A percentile compares a stretch with the other conserved stretches of the same genome.
These are phyloP conservation scores for Dendrolimus houi DNA, from an alignment of 2,888 invertebrate species.

Conservation along the genomic window DNA sequence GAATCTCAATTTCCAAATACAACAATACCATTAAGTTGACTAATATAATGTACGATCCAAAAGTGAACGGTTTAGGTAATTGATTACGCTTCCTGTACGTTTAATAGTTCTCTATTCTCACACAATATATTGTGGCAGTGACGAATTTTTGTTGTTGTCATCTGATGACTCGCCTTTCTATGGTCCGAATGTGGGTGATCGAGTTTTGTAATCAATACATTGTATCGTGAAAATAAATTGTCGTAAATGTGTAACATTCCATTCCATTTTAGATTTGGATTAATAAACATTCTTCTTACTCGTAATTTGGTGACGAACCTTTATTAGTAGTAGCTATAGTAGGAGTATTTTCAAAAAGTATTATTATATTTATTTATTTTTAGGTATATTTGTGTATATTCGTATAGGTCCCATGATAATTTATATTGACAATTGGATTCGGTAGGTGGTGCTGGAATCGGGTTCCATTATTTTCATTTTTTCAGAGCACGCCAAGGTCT, in stretches of 20 bases:
- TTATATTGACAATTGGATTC: too few species aligned
- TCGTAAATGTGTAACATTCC: background rate
- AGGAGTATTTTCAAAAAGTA: too few species aligned
- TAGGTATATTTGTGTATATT: too few species aligned
- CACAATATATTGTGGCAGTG: conserved; percentile 15
- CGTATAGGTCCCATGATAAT: too few species aligned
- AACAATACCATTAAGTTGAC: conserved; percentile 34
- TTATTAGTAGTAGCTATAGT: background rate
- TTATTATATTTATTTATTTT: too few species aligned
- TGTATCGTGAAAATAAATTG: background rate
- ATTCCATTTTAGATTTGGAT: background rate
- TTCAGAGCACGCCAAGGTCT: too few species aligned
- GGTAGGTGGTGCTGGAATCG: too few species aligned
- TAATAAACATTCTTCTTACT: background rate
- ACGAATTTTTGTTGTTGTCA: background rate
- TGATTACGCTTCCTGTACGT: conserved; percentile 46
- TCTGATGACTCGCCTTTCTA: background rate
- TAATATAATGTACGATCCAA: conserved; percentile 9
- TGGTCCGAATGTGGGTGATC: background rate
- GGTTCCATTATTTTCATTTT: too few species aligned
- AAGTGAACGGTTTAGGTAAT: conserved; percentile 24
- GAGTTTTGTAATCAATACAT: background rate
- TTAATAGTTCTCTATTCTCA: conserved; percentile 23
- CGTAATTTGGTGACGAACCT: background rate
- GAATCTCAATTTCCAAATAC: conserved; percentile 26